phyloP scores from a whole-genome alignment of 1,140 invertebrate genomes.

The Drosophila sproati region DNA sequence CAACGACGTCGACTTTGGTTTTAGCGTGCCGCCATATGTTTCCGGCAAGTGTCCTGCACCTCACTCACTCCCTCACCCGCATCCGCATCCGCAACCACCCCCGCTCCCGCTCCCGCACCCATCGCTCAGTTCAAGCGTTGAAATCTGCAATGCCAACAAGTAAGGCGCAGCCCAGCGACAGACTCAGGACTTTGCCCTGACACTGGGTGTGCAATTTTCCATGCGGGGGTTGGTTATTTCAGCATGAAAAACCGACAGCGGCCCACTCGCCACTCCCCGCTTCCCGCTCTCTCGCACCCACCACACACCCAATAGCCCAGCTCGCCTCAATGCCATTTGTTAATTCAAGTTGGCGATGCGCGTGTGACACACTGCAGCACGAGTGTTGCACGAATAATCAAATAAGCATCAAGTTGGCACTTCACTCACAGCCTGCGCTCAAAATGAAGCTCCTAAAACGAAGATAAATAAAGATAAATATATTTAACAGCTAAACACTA shows the following conservation, averaged over 20 bases:
- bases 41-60: slow-evolving; percentile 74
- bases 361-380: slow-evolving; percentile 19
- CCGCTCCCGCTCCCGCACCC: background rate
- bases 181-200: slow-evolving; percentile 48
- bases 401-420: background rate
- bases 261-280: slow-evolving; percentile 2
- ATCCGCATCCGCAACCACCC: slow-evolving; percentile 4
- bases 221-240: slow-evolving; percentile 36
- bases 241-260: slow-evolving; percentile 57
- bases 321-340: slow-evolving; percentile 21
- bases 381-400: background rate
- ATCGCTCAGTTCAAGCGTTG: slow-evolving; percentile 53
- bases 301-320: background rate
- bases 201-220: slow-evolving; percentile 42
- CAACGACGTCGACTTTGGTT: slow-evolving; percentile 68
- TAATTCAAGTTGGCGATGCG: slow-evolving; percentile 1
- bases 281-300: background rate
- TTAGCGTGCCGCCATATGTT: slow-evolving; percentile 80
- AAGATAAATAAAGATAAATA: background rate
- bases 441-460: background rate
- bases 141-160: slow-evolving; percentile 76
- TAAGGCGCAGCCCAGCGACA: slow-evolving; percentile 21
- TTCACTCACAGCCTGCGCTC: background rate
- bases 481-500: background rate
- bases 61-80: background rate